Evolutionary conservation across 2,888 invertebrate species (phyloP).

Genomic region (Entomobrya proxima): DNA sequence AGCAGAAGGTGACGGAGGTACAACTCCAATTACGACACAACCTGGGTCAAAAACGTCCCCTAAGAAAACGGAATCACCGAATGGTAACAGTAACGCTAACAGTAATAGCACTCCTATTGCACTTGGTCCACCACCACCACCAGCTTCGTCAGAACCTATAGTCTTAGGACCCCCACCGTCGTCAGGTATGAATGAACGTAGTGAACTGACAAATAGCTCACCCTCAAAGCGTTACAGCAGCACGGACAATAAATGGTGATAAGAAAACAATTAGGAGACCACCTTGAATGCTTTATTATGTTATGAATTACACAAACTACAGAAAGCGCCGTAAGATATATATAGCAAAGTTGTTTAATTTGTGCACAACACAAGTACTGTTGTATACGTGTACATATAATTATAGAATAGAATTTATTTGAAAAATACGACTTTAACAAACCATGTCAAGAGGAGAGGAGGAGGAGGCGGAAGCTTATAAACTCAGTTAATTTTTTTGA

Average conservation of each 20-base stretch:
- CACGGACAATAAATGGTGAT: conserved; percentile 59
- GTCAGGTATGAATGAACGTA: conserved; percentile 49
- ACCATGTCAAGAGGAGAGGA: too few species aligned
- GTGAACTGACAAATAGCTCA: conserved; percentile 60
- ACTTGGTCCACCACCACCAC: conserved; percentile 57
- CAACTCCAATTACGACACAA: conserved; percentile 47
- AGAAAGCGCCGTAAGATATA: too few species aligned
- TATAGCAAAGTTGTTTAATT: too few species aligned
- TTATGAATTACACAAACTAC: neutral
- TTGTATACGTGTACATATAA: too few species aligned
- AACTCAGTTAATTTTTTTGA: too few species aligned
- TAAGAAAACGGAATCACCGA: conserved; percentile 39
- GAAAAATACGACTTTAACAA: too few species aligned
- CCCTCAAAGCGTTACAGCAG: conserved; percentile 60
- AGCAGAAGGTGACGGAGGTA: conserved; percentile 23
- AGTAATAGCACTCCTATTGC: conserved; percentile 51
- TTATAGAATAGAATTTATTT: too few species aligned
- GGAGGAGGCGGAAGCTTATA: too few species aligned
- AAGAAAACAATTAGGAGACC: neutral
- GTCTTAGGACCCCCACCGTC: conserved; percentile 62
- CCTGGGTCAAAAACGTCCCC: conserved; percentile 38
- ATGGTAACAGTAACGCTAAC: conserved; percentile 37
- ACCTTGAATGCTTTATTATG: neutral
- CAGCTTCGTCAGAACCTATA: conserved; percentile 58
- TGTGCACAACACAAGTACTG: too few species aligned